Evolutionary conservation across 2,797 vertebrate genomes (phyloP).

Genomic region (Liparis tanakae): DNA sequence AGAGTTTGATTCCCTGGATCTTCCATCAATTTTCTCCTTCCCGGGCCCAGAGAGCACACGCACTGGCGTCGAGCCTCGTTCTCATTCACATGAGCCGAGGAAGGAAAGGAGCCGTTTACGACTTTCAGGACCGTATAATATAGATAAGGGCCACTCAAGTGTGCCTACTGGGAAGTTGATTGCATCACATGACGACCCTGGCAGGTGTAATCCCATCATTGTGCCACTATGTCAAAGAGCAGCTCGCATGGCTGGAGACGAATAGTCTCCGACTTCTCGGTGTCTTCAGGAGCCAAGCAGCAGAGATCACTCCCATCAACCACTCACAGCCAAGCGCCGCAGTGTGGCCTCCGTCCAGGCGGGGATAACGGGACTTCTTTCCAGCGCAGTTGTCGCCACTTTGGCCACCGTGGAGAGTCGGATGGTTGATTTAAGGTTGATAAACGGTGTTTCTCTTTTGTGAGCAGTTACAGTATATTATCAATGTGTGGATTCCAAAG

Average conservation of each 20-base stretch:
- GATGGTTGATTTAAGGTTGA: constrained; percentile 56
- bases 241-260: not conserved
- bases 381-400: constrained; percentile 44
- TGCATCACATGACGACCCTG: not conserved
- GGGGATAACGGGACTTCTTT: constrained; percentile 38
- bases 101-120: not conserved
- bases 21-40: not conserved
- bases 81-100: not conserved
- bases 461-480: constrained; percentile 41
- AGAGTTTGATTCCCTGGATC: not conserved
- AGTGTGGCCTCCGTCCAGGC: constrained; percentile 25
- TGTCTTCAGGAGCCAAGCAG: constrained; percentile 12
- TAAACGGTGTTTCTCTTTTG: constrained; percentile 45
- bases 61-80: not conserved
- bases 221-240: not conserved
- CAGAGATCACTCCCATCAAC: constrained; percentile 30
- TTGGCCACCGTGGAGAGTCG: constrained; percentile 42
- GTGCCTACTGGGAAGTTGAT: not conserved
- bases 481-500: constrained; percentile 37
- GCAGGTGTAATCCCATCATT: not conserved
- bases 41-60: not conserved
- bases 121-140: not conserved
- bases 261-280: not conserved
- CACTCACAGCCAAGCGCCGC: constrained; percentile 32
- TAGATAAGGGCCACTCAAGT: not conserved